These are phyloP conservation scores for Drosophila pegasa DNA, from an alignment of 2,888 invertebrate species.

Conservation along the genomic window DNA sequence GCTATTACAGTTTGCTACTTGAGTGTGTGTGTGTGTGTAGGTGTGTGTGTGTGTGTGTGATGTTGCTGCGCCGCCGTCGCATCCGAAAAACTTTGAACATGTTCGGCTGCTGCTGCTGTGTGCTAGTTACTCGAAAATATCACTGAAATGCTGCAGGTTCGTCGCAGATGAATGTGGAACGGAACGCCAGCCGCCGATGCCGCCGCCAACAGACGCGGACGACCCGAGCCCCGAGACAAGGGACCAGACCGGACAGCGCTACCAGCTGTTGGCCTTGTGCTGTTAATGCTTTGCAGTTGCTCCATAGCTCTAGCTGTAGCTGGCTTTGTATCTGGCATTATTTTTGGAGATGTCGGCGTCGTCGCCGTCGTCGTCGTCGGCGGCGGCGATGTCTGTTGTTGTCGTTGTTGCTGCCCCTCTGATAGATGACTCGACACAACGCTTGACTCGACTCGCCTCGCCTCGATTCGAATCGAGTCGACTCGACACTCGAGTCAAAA, in stretches of 20 bases:
- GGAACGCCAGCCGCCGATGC: conserved; percentile 48
- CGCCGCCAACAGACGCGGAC: conserved; percentile 40
- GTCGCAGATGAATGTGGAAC: conserved; percentile 66
- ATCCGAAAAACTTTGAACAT: conserved; percentile 77
- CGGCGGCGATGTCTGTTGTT: conserved; percentile 41
- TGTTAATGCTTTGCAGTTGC: conserved; percentile 55
- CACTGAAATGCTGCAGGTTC: conserved; percentile 68
- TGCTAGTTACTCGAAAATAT: conserved; percentile 77
- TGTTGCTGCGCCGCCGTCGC: conserved; percentile 50
- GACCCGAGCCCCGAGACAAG: conserved; percentile 35
- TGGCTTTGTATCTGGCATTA: conserved; percentile 59
- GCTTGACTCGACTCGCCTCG: conserved; percentile 21
- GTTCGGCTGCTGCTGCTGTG: conserved; percentile 65
- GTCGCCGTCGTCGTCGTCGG: conserved; percentile 23
- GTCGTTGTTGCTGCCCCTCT: conserved; percentile 46
- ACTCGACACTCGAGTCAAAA: conserved; percentile 29
- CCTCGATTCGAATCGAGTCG: conserved; percentile 2
- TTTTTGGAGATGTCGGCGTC: conserved; percentile 58
- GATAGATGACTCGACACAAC: conserved; percentile 59
- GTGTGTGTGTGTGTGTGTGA: conserved; percentile 36
- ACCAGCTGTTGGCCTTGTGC: conserved; percentile 68
- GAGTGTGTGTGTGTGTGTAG: conserved; percentile 31
- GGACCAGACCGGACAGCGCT: conserved; percentile 49
- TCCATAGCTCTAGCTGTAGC: conserved; percentile 30
- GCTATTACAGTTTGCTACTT: conserved; percentile 60